These are phyloP conservation scores for Euproctis similis DNA, from an alignment of 2,888 invertebrate genomes.

Conservation along the genomic window DNA sequence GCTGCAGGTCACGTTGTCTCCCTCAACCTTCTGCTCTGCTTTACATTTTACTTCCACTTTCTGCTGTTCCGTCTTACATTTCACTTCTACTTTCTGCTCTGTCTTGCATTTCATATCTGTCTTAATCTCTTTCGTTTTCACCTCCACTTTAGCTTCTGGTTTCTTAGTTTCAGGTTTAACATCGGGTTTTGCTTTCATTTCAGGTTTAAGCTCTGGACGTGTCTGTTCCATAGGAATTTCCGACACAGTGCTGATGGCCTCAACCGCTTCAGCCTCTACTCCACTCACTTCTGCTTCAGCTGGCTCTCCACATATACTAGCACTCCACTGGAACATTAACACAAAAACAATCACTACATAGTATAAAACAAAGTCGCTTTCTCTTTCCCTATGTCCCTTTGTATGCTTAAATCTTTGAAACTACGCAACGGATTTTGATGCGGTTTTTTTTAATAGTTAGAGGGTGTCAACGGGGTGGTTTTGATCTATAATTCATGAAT, in stretches of 20 bases:
- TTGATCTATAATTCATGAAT: no score
- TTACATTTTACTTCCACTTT: slow-evolving; percentile 26
- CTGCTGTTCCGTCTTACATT: slow-evolving; percentile 21
- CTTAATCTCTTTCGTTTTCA: slow-evolving; percentile 28
- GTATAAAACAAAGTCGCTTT: no score
- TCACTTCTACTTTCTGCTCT: slow-evolving; percentile 28
- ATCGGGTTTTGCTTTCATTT: slow-evolving; percentile 21
- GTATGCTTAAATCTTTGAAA: no score
- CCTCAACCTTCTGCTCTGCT: slow-evolving; percentile 16
- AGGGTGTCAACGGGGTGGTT: no score
- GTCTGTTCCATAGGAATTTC: slow-evolving; percentile 21
- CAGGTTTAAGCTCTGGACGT: slow-evolving; percentile 19
- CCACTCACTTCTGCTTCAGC: slow-evolving; percentile 18
- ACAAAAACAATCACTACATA: neutral
- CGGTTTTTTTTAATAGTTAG: no score
- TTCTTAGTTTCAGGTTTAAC: slow-evolving; percentile 22
- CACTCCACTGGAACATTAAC: slow-evolving; percentile 45
- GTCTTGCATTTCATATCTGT: slow-evolving; percentile 23
- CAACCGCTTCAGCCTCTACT: slow-evolving; percentile 14
- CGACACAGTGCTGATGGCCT: slow-evolving; percentile 13
- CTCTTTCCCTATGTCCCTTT: no score
- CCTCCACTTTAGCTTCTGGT: slow-evolving; percentile 23
- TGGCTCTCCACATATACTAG: slow-evolving; percentile 39
- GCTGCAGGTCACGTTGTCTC: slow-evolving; percentile 14
- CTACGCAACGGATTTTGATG: no score